phyloP scores from a whole-genome alignment of 2,888 invertebrate genomes.

The Pyrochroa serraticornis region DNA sequence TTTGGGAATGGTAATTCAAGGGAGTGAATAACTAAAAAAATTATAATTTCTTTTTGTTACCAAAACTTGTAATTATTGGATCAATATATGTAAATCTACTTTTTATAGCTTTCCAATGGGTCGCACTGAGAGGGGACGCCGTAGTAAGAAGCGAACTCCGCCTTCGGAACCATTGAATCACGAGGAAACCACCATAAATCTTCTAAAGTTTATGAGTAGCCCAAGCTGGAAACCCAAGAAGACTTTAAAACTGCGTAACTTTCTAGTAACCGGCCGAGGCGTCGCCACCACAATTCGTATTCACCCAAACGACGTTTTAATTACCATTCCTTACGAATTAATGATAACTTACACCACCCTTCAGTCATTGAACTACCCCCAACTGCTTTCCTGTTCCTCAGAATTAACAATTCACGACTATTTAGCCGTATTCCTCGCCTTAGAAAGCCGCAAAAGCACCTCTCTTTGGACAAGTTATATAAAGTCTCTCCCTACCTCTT shows the following conservation, averaged over 20 bases:
- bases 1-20: too few species aligned
- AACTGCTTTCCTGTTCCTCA: conserved; percentile 27
- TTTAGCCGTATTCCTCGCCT: conserved; percentile 74
- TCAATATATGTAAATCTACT: neutral
- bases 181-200: conserved; percentile 8
- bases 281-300: conserved; percentile 67
- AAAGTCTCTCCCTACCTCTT: conserved; percentile 67
- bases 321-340: conserved; percentile 65
- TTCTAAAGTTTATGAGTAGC: conserved; percentile 23
- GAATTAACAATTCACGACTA: conserved; percentile 71
- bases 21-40: too few species aligned
- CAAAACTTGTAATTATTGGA: too few species aligned
- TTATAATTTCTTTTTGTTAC: too few species aligned
- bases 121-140: conserved; percentile 19
- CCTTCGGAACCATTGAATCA: conserved; percentile 9
- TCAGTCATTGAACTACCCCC: conserved; percentile 19
- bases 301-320: conserved; percentile 63
- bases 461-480: conserved; percentile 72
- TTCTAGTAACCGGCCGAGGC: conserved; percentile 75
- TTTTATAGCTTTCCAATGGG: conserved; percentile 16
- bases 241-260: conserved; percentile 63
- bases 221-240: conserved; percentile 50
- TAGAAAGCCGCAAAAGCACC: conserved; percentile 66
- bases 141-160: neutral
- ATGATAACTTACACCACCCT: conserved; percentile 59